phyloP scores from a whole-genome alignment of 2,888 invertebrate species.

The Pyrrhia umbra region DNA sequence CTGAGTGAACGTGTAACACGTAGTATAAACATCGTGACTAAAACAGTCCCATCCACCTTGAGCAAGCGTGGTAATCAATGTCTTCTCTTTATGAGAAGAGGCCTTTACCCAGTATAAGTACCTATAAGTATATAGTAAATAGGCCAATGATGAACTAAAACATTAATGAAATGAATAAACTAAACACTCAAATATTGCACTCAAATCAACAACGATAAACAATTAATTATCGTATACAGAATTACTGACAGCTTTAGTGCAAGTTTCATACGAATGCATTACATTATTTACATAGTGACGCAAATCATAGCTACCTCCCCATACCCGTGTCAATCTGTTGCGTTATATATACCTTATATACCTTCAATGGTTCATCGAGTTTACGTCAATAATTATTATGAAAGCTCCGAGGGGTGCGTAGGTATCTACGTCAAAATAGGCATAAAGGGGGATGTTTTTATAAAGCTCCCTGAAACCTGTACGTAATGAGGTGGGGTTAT shows the following conservation, averaged over 20 bases:
- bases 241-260: background rate
- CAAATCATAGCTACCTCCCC: slow-evolving; percentile 5
- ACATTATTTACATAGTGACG: slow-evolving; percentile 19
- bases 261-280: slow-evolving; percentile 29
- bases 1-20: no score
- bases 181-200: no score
- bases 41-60: no score
- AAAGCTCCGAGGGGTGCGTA: slow-evolving; percentile 29
- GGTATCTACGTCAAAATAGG: slow-evolving; percentile 53
- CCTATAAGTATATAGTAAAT: no score
- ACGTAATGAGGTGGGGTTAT: slow-evolving; percentile 8
- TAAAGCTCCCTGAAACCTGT: slow-evolving; percentile 22
- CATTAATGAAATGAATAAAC: no score
- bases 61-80: no score
- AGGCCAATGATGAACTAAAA: no score
- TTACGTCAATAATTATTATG: slow-evolving; percentile 61
- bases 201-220: background rate
- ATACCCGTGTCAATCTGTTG: slow-evolving; percentile 37
- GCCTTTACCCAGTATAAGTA: no score
- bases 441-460: slow-evolving; percentile 38
- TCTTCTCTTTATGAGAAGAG: no score
- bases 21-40: no score
- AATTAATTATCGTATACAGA: slow-evolving; percentile 17
- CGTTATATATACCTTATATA: slow-evolving; percentile 29
- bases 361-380: slow-evolving; percentile 64